These are phyloP conservation scores for Stegodyphus mimosarum DNA, from an alignment of 1,140 invertebrate genomes.

Conservation along the genomic window DNA sequence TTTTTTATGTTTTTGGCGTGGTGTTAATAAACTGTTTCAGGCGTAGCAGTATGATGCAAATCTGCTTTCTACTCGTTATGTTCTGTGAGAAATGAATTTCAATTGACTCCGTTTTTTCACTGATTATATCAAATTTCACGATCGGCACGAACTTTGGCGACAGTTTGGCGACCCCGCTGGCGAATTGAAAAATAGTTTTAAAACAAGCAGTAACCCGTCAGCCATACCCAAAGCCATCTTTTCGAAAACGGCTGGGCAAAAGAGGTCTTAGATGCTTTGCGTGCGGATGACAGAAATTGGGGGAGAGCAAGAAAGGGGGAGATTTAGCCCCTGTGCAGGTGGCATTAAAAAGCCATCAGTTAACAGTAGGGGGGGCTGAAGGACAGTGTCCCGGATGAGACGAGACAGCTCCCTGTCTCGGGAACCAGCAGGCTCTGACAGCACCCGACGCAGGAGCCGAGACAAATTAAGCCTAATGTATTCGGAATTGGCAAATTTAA, in stretches of 20 bases:
- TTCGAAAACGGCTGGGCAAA: slow-evolving; percentile 20
- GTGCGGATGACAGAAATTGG: slow-evolving; percentile 52
- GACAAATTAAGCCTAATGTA: slow-evolving; percentile 62
- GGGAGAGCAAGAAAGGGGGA: slow-evolving; percentile 14
- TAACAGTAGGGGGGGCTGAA: slow-evolving; percentile 32
- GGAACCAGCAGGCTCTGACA: slow-evolving; percentile 53
- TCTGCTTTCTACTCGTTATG: too few relatives aligned
- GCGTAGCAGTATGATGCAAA: too few relatives aligned
- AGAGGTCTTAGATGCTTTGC: slow-evolving; percentile 48
- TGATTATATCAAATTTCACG: too few relatives aligned
- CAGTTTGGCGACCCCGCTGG: neutral
- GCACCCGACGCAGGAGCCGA: slow-evolving; percentile 27
- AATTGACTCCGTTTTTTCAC: too few relatives aligned
- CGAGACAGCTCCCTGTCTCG: slow-evolving; percentile 47
- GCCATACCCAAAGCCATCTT: slow-evolving; percentile 29
- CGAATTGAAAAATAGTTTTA: slow-evolving; percentile 40
- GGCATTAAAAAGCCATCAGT: slow-evolving; percentile 61
- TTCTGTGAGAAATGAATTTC: too few relatives aligned
- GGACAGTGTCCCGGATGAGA: slow-evolving; percentile 46
- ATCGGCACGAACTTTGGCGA: neutral
- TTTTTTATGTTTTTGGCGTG: too few relatives aligned
- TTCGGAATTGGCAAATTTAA: slow-evolving; percentile 60
- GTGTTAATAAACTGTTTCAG: too few relatives aligned
- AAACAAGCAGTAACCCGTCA: slow-evolving; percentile 33
- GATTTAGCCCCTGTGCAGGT: slow-evolving; percentile 42